A percentile compares a stretch with the other conserved stretches of the same genome.
Evolutionary conservation across 2,888 invertebrate genomes (phyloP).

Genomic region (Nemotelus nigrinus): DNA sequence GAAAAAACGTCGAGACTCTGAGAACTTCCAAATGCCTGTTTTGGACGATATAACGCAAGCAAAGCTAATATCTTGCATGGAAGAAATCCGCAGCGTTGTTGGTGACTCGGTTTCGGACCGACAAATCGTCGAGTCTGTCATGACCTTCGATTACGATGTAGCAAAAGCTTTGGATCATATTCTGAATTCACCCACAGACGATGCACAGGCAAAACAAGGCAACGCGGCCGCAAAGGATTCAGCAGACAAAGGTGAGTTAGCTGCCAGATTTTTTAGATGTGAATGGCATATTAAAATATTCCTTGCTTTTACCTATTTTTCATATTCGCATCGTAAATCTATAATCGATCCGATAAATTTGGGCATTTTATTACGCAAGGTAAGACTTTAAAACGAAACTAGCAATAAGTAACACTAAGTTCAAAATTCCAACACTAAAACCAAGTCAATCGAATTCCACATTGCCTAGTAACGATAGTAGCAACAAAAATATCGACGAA

Average conservation of each 20-base stretch:
- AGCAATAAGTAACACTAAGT: constrained; percentile 34
- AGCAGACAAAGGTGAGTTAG: constrained; percentile 59
- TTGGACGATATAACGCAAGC: constrained; percentile 77
- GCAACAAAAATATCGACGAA: constrained; percentile 40
- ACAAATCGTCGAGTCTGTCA: constrained; percentile 75
- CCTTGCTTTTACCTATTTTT: constrained; percentile 28
- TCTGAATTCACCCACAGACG: constrained; percentile 63
- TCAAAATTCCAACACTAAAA: constrained; percentile 16
- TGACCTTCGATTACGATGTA: constrained; percentile 77
- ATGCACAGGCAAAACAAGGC: background rate
- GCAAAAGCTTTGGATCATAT: constrained; percentile 79
- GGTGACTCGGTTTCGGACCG: constrained; percentile 81
- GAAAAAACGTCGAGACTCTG: constrained; percentile 61
- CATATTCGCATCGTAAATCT: constrained; percentile 43
- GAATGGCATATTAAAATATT: too few relatives aligned
- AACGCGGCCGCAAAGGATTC: constrained; percentile 52
- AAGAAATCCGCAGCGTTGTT: constrained; percentile 81
- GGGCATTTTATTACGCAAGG: constrained; percentile 47
- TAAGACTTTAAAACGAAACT: constrained; percentile 48
- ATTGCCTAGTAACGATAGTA: background rate
- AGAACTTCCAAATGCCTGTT: constrained; percentile 66
- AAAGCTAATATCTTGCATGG: constrained; percentile 83
- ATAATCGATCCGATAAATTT: background rate
- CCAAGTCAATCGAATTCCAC: background rate
- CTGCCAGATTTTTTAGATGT: constrained; percentile 12